Evolutionary conservation across 2,888 invertebrate genomes (phyloP), one percentile per base, ranked within the genome.

Genomic region (Cheilosia pagana): DNA sequence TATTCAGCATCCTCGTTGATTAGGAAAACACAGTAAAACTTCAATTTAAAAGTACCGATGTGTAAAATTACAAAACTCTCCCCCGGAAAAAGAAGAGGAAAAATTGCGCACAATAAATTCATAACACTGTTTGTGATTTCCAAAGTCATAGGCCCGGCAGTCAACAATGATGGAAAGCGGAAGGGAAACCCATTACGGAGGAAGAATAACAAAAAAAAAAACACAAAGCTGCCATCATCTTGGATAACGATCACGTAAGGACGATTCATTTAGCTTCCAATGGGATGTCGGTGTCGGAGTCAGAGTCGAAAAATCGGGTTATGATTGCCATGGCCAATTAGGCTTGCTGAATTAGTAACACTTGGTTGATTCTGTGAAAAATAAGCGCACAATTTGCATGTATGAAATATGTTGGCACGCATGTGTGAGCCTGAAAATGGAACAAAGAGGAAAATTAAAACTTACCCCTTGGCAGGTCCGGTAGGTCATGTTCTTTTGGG

Each of bases 21-120:
- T 62, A 62, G 57, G 68, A 35, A 62, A 41, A 45, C 68, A 41
- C 65, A 43, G n/a, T 62, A 25, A 60, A 63, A 70, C 76, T 76
- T 70, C 76, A 76, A 81, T 81, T 81, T 77, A 74, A 78, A 74
- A 63, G 78, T 63, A 83, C 62, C 68, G 82, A 83, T 78, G 78
- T 83, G 78, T 78, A 83, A 83, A 83, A 83, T 83, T 83, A 78
- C 78, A 67, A 83, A 78, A 43, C 67, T 53, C 57, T 4, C 43
- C 5, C 3, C 10, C 12, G 28, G n/a, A 62, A 41, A 55, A 31
- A 55, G 31, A 0, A 21, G 31, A 35, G 52, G 65, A 45, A 67
- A 62, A 68, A 67, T 50, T 63, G 63, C 74, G 50, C 68, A 74
- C 82, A 78, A 83, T 83, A 78, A 83, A 83, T 83, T 83, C 74